Evolutionary conservation across 2,113 vertebrate genomes (phyloP).

Genomic region (Lampris incognitus): DNA sequence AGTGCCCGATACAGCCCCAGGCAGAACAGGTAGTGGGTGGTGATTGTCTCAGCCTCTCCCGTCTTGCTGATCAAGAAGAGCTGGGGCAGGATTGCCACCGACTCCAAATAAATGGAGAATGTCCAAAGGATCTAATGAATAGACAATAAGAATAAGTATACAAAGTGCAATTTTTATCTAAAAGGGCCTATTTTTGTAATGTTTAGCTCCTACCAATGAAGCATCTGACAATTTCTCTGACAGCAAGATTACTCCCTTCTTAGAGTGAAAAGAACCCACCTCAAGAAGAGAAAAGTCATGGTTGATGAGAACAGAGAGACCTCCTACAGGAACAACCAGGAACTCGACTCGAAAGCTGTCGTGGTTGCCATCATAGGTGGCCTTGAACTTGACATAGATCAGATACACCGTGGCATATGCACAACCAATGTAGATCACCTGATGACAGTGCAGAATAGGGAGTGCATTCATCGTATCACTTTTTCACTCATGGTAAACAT

Average conservation of each 20-base stretch:
- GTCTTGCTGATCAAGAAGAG: conserved; percentile 99
- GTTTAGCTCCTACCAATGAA: neutral
- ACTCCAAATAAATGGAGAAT: conserved; percentile 99
- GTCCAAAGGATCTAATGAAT: conserved; percentile 94
- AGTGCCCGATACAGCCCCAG: conserved; percentile 95
- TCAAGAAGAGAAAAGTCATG: conserved; percentile 96
- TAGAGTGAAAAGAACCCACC: conserved; percentile 75
- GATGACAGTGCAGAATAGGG: neutral
- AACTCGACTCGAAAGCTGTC: conserved; percentile 98
- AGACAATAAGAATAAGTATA: neutral
- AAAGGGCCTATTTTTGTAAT: neutral
- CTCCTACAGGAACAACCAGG: conserved; percentile 95
- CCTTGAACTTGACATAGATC: conserved; percentile 97
- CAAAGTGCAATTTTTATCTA: too few species aligned
- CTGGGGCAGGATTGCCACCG: conserved; percentile 97
- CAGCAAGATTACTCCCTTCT: neutral
- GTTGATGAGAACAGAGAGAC: conserved; percentile 95
- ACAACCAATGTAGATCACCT: conserved; percentile 97
- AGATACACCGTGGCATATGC: conserved; percentile 95
- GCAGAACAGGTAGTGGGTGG: conserved; percentile 98
- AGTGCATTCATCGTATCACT: neutral
- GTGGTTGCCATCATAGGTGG: conserved; percentile 98
- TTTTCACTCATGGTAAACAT: too few species aligned
- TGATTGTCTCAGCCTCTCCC: conserved; percentile 98
- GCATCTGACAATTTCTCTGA: neutral